Evolutionary conservation across 2,113 vertebrate genomes (phyloP).

Genomic region (Glareola pratincola): DNA sequence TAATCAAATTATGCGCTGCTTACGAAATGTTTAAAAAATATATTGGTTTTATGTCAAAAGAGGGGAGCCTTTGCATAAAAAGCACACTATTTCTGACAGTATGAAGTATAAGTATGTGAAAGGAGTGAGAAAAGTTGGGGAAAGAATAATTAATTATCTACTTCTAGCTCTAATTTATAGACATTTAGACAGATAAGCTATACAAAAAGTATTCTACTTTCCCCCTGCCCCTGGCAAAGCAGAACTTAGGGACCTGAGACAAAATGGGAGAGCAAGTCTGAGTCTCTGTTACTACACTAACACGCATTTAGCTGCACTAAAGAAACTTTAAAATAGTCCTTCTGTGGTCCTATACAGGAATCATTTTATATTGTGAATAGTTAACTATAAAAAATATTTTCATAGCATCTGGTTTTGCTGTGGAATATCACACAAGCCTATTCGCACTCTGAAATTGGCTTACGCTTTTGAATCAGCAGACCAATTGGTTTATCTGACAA

Average conservation of each 20-base stretch:
- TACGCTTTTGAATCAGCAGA: not conserved
- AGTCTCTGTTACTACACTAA: not conserved
- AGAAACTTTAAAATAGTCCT: not conserved
- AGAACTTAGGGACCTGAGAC: not conserved
- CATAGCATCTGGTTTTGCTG: not conserved
- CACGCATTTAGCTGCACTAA: not conserved
- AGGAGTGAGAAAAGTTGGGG: not conserved
- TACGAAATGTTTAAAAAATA: not conserved
- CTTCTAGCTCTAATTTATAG: not conserved
- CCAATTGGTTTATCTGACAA: not conserved
- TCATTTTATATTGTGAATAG: not conserved
- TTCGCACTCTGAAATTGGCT: not conserved
- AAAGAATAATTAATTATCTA: not conserved
- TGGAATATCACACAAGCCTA: not conserved
- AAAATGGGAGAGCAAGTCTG: not conserved
- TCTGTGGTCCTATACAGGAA: not conserved
- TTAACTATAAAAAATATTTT: not conserved
- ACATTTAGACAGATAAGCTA: not conserved
- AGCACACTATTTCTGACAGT: not conserved
- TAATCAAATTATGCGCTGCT: constrained; percentile 5
- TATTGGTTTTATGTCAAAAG: constrained; percentile 14
- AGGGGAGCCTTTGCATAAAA: not conserved
- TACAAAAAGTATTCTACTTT: not conserved
- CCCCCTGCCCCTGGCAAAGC: not conserved
- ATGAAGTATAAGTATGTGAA: not conserved